phyloP scores from a whole-genome alignment of 2,113 vertebrate genomes.

The Lota lota region DNA sequence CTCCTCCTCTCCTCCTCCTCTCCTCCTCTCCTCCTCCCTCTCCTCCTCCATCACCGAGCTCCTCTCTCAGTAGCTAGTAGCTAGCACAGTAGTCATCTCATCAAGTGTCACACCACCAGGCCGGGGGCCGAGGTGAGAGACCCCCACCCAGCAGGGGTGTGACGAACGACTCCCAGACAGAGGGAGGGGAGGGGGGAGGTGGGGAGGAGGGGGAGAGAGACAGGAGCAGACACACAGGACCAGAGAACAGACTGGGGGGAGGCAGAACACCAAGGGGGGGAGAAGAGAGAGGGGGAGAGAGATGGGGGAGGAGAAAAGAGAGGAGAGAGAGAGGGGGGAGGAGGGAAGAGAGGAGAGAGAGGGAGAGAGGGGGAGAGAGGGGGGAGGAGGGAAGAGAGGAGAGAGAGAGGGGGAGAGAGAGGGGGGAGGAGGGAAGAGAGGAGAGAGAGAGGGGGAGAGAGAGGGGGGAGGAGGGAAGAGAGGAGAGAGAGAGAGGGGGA shows the following conservation, averaged over 20 bases:
- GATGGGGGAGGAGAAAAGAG: background rate
- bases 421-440: background rate
- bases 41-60: too few species aligned
- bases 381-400: background rate
- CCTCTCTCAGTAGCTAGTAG: too few species aligned
- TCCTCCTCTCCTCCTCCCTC: too few species aligned
- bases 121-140: background rate
- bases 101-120: background rate
- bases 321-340: background rate
- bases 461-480: background rate
- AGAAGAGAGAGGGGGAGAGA: background rate
- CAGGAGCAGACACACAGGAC: background rate
- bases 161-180: constrained; percentile 6
- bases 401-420: constrained; percentile 5
- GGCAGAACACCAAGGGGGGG: constrained; percentile 7
- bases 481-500: background rate
- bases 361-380: background rate
- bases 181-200: constrained; percentile 17
- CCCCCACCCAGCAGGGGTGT: constrained; percentile 4
- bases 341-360: background rate
- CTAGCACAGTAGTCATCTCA: background rate
- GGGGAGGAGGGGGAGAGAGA: background rate
- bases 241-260: background rate
- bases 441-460: background rate
- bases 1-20: too few species aligned